Base-by-base conservation (phyloP, 2,113 vertebrate genomes). In the Porphyrio hochstetteri region DNA sequence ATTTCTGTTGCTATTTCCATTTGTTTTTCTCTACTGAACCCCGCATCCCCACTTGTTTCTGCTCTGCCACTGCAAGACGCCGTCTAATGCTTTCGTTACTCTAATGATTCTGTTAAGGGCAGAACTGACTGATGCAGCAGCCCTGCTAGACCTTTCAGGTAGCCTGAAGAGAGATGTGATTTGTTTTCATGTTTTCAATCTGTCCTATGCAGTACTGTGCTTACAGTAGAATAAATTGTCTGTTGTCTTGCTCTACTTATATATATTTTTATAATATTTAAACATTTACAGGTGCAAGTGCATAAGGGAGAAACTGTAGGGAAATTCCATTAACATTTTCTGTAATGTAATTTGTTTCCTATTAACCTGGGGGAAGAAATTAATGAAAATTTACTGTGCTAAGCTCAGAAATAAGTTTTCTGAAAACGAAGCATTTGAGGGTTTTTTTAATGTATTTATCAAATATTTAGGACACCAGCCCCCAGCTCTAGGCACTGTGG, bases 281-380 rank as follows among this genome's bases (percentile, higher is more conserved):
- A 88, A 61, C 17, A 48, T 93, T 91, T 94, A 44, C 52, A 61
- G 70, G 61, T 79, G 10, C n/a, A 59, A 83, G 19, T 77, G 40
- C 31, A 10, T 81, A 64, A 67, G 52, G 86, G 56, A 88, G 71
- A 86, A 84, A 88, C 17, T 75, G 25, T 28, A 67, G 59, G 52
- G 42, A 93, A 95, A 95, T 82, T 94, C 44, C 25, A 88, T 96
- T 96, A 94, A 65, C 35, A 17, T 88, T 78, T 95, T 88, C 77
- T 84, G 80, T 86, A 91, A 82, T 83, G 83, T 91, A 92, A 93
- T 93, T 96, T 88, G 48, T 92, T 96, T 91, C 69, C 36, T 92
- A 57, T 93, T 95, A 92, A 96, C 96, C 86, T 91, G 92, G 50
- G 83, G 93, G 93, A 92, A 96, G 64, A 93, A 96, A 94, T 94